Percentiles rank a stretch among this genome's conserved stretches.
phyloP scores from a whole-genome alignment of 1,140 invertebrate species.

The Atta cephalotes region DNA sequence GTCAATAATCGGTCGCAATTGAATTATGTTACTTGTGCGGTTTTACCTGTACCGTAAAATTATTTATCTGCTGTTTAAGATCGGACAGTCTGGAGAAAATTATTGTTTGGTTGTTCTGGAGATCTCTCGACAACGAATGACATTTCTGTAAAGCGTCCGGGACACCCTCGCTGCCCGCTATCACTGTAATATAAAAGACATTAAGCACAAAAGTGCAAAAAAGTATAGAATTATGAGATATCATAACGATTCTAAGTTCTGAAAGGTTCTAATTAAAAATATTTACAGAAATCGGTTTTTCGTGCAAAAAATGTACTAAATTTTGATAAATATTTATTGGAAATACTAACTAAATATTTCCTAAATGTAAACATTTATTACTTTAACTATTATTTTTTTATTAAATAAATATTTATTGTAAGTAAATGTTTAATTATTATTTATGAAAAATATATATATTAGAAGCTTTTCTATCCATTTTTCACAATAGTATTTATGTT shows the following conservation, averaged over 20 bases:
- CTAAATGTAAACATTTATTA: too few relatives aligned
- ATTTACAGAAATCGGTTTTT: neutral
- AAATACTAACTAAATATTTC: too few relatives aligned
- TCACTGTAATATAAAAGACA: constrained; percentile 85
- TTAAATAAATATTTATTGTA: too few relatives aligned
- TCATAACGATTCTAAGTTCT: neutral
- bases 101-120: constrained; percentile 88
- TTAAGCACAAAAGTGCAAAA: neutral
- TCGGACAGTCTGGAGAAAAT: constrained; percentile 86
- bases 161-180: constrained; percentile 88
- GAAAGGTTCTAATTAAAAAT: constrained; percentile 61
- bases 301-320: too few relatives aligned
- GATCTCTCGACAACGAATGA: constrained; percentile 88
- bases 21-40: constrained; percentile 15
- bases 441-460: too few relatives aligned
- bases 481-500: too few relatives aligned
- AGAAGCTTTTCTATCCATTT: too few relatives aligned
- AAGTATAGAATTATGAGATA: neutral
- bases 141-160: constrained; percentile 89
- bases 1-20: neutral
- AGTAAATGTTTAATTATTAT: too few relatives aligned
- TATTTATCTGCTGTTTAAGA: constrained; percentile 84
- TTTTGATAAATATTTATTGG: too few relatives aligned
- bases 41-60: constrained; percentile 86
- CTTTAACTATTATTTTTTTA: too few relatives aligned